phyloP scores from a whole-genome alignment of 1,140 invertebrate species.

The Pseudomyrmex cubaensis region DNA sequence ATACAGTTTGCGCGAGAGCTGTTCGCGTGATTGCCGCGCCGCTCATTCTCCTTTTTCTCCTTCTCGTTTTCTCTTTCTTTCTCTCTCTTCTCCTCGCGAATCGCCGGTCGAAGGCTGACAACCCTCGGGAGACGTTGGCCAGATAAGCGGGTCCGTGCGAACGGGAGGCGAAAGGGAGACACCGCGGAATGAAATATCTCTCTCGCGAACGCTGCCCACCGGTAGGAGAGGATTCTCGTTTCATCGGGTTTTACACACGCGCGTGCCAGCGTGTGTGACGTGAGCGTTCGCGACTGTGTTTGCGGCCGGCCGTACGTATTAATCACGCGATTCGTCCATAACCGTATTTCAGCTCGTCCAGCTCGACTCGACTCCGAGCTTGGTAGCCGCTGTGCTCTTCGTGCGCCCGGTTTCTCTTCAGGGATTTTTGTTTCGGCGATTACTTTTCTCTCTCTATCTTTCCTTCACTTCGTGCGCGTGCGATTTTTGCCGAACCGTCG shows the following conservation, averaged over 20 bases:
- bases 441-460: not conserved
- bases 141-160: conserved; percentile 72
- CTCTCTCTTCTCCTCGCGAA: not conserved
- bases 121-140: conserved; percentile 56
- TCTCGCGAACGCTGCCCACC: conserved; percentile 66
- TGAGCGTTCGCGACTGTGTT: conserved; percentile 49
- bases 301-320: conserved; percentile 75
- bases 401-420: not conserved
- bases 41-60: not conserved
- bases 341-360: conserved; percentile 75
- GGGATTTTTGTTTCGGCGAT: conserved; percentile 11
- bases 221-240: conserved; percentile 70
- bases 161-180: conserved; percentile 67
- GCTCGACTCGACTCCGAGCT: conserved; percentile 13
- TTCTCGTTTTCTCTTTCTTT: not conserved
- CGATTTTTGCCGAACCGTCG: conserved; percentile 34
- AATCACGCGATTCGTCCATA: conserved; percentile 82
- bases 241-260: conserved; percentile 54
- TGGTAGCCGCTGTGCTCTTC: not conserved
- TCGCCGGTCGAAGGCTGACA: conserved; percentile 63
- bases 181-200: conserved; percentile 79
- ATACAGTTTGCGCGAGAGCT: conserved; percentile 29
- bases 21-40: conserved; percentile 49
- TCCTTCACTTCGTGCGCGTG: not conserved
- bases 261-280: conserved; percentile 39